A percentile compares a stretch with the other conserved stretches of the same genome.
phyloP scores from a whole-genome alignment of 53 echinoderm and acorn worm genomes.

The Echinometra lucunter region DNA sequence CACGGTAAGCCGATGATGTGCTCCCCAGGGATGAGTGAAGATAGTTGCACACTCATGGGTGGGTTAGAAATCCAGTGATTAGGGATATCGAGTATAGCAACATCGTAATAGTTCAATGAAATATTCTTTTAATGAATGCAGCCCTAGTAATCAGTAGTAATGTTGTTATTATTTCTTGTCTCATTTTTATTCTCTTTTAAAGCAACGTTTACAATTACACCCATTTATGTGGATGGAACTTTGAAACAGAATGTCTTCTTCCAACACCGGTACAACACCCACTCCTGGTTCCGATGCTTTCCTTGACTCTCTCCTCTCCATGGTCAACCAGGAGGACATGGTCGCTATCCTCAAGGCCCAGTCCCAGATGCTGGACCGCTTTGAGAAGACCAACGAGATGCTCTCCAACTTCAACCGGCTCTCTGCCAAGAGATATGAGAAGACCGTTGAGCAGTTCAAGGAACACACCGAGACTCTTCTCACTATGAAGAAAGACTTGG shows the following conservation, averaged over 20 bases:
- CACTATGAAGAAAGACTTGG: slow-evolving; percentile 90
- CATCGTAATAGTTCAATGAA: too few relatives aligned
- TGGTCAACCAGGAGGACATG: slow-evolving; percentile 94
- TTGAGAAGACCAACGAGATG: slow-evolving; percentile 97
- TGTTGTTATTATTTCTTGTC: too few relatives aligned
- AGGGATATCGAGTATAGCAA: too few relatives aligned
- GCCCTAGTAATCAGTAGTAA: too few relatives aligned
- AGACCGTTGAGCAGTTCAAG: slow-evolving; percentile 87
- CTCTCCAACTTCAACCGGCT: slow-evolving; percentile 91
- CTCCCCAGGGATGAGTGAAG: too few relatives aligned
- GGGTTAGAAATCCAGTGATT: too few relatives aligned
- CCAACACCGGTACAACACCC: slow-evolving; percentile 68
- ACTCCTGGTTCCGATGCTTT: slow-evolving; percentile 94
- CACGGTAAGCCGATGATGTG: too few relatives aligned
- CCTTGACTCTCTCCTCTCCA: slow-evolving; percentile 82
- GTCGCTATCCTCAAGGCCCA: slow-evolving; percentile 90
- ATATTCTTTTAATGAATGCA: too few relatives aligned
- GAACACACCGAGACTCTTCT: slow-evolving; percentile 88
- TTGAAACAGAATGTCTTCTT: slow-evolving; percentile 29
- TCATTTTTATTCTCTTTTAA: not conserved
- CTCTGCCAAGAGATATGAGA: slow-evolving; percentile 83
- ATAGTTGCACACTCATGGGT: too few relatives aligned
- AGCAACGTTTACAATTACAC: not conserved
- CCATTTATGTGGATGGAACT: not conserved
- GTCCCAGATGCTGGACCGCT: slow-evolving; percentile 90